Percentiles rank a stretch among this genome's conserved stretches.
Conservation (phyloP, 92 coral and sea anemone species). For the Palythoa caribaeorum region DNA sequence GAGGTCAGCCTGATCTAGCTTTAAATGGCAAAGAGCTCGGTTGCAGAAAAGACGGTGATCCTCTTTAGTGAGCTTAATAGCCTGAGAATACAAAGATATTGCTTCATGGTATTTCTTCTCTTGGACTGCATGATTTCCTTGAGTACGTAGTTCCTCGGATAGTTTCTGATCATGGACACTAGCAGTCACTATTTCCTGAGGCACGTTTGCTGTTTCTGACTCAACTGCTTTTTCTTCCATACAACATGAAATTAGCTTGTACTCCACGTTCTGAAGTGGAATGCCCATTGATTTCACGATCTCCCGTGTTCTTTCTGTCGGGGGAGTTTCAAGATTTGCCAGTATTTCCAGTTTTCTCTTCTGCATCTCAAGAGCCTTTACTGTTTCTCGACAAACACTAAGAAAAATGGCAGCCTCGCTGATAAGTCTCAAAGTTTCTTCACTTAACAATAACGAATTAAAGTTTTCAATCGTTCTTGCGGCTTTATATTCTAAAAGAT, state of each 20-base stretch:
- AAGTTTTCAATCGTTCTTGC: too few species aligned
- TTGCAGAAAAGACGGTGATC: constrained; percentile 49
- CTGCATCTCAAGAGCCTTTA: too few species aligned
- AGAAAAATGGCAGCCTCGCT: too few species aligned
- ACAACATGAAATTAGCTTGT: constrained; percentile 28
- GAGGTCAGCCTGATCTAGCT: constrained; percentile 58
- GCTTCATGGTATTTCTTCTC: constrained; percentile 57
- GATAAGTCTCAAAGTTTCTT: too few species aligned
- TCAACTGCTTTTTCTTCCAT: constrained; percentile 41
- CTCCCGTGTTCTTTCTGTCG: constrained; percentile 33
- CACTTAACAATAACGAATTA: too few species aligned
- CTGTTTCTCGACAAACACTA: too few species aligned
- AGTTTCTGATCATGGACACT: neutral
- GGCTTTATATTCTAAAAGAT: constrained; percentile 45
- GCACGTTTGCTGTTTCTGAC: constrained; percentile 14
- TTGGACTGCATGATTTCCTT: constrained; percentile 74
- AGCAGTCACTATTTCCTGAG: constrained; percentile 9
- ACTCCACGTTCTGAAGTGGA: too few species aligned
- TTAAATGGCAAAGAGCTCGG: constrained; percentile 77
- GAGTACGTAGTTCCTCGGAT: constrained; percentile 29
- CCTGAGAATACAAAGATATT: too few species aligned
- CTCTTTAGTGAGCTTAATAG: too few species aligned
- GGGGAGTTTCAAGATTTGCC: too few species aligned
- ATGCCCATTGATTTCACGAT: constrained; percentile 35
- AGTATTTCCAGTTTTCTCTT: too few species aligned